A percentile compares a stretch with the other conserved stretches of the same genome.
phyloP scores from a whole-genome alignment of 2,113 vertebrate species.

The Percina caprodes region DNA sequence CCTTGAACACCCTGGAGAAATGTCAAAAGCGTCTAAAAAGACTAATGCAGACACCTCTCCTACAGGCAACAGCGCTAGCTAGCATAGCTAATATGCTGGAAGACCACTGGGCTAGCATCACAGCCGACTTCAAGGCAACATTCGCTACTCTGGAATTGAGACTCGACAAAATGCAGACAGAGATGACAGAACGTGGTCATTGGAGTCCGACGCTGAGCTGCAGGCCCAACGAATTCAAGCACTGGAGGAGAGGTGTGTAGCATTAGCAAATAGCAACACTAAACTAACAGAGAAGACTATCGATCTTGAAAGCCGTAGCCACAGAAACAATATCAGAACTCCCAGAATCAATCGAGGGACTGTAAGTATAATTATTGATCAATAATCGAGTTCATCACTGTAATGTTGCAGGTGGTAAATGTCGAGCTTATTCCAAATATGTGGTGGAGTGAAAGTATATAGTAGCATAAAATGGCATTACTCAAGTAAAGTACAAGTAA shows the following conservation, averaged over 20 bases:
- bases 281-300: not conserved
- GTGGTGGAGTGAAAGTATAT: not conserved
- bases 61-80: not conserved
- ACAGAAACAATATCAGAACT: not conserved
- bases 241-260: conserved; percentile 1
- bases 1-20: not conserved
- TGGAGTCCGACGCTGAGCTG: not conserved
- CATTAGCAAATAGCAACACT: not conserved
- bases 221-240: not conserved
- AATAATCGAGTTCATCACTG: no score
- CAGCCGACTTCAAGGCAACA: not conserved
- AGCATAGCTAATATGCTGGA: not conserved
- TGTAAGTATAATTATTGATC: no score
- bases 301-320: not conserved
- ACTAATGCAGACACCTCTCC: not conserved
- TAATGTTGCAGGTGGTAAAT: no score
- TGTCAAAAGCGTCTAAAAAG: not conserved
- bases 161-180: not conserved
- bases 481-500: not conserved
- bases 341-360: not conserved
- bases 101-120: not conserved
- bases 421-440: no score
- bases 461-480: not conserved
- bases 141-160: not conserved
- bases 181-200: not conserved